Percentiles rank a stretch among this genome's conserved stretches.
Conservation (phyloP, 2,113 vertebrate genomes). For the Mobula hypostoma region DNA sequence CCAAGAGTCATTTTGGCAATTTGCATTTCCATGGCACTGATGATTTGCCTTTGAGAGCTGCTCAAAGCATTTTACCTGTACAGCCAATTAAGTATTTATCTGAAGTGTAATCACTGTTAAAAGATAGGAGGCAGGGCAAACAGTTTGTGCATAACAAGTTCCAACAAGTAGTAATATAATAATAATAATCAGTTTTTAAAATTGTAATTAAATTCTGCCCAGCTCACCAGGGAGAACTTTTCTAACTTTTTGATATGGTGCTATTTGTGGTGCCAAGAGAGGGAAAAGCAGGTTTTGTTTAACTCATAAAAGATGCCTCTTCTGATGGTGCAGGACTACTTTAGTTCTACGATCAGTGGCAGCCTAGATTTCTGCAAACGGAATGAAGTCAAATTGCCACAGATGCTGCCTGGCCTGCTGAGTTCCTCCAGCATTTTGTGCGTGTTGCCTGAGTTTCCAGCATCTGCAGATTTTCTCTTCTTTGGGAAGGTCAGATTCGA, state of each 20-base stretch:
- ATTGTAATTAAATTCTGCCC: background rate
- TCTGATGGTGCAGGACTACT: too few relatives aligned
- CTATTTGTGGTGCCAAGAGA: too few relatives aligned
- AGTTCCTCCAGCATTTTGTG: too few relatives aligned
- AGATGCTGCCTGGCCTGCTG: too few relatives aligned
- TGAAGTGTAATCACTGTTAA: background rate
- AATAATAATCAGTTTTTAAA: background rate
- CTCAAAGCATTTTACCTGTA: background rate
- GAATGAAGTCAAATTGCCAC: too few relatives aligned
- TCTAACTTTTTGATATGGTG: background rate
- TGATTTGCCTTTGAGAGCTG: background rate
- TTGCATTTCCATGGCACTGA: background rate
- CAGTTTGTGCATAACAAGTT: background rate
- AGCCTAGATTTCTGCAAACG: too few relatives aligned
- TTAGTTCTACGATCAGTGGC: too few relatives aligned
- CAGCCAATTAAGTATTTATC: background rate
- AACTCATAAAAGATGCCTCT: too few relatives aligned
- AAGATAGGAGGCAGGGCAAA: background rate
- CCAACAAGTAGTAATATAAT: background rate
- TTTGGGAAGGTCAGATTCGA: too few relatives aligned
- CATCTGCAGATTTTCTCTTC: too few relatives aligned
- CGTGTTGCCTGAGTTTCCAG: too few relatives aligned
- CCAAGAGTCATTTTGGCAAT: background rate
- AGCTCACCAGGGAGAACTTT: background rate
- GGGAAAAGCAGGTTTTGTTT: too few relatives aligned